These are phyloP conservation scores for Smittia sp. DNA, from an alignment of 2,888 invertebrate species.

Conservation along the genomic window DNA sequence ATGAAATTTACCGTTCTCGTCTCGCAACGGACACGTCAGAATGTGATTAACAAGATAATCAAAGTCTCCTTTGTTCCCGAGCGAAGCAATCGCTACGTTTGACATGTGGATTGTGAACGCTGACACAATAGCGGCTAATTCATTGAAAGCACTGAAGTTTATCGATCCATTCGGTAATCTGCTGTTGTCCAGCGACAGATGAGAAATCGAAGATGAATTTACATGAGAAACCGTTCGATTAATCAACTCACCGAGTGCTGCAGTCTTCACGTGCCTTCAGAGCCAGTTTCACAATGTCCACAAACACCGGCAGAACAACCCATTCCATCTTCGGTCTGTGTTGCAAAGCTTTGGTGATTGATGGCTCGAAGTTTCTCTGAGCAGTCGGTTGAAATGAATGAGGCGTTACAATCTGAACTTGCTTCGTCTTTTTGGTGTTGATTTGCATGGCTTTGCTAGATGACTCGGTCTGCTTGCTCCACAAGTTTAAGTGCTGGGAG, in stretches of 20 bases:
- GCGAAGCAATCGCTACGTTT: constrained; percentile 45
- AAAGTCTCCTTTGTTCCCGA: background rate
- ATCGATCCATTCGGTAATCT: constrained; percentile 80
- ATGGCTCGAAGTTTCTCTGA: background rate
- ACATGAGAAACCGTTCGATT: background rate
- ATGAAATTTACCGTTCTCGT: constrained; percentile 29
- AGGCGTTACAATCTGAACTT: constrained; percentile 32
- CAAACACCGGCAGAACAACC: constrained; percentile 55
- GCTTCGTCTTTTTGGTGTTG: background rate
- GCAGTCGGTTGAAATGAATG: constrained; percentile 16
- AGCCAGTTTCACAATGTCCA: constrained; percentile 54
- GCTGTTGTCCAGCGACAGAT: constrained; percentile 46
- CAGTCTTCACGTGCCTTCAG: constrained; percentile 53
- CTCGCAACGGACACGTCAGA: constrained; percentile 18
- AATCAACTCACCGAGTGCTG: constrained; percentile 48
- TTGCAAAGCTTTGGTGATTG: constrained; percentile 42
- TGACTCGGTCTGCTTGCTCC: constrained; percentile 51
- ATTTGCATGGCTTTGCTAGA: background rate
- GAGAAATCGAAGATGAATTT: constrained; percentile 40
- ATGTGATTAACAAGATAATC: constrained; percentile 28
- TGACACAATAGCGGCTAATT: constrained; percentile 53
- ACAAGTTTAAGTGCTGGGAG: constrained; percentile 53
- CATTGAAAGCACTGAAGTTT: constrained; percentile 63
- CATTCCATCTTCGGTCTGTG: constrained; percentile 47
- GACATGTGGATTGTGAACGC: constrained; percentile 54